These are phyloP conservation scores for Lepidochitona cinerea DNA, from an alignment of 2,888 invertebrate genomes.

Conservation along the genomic window DNA sequence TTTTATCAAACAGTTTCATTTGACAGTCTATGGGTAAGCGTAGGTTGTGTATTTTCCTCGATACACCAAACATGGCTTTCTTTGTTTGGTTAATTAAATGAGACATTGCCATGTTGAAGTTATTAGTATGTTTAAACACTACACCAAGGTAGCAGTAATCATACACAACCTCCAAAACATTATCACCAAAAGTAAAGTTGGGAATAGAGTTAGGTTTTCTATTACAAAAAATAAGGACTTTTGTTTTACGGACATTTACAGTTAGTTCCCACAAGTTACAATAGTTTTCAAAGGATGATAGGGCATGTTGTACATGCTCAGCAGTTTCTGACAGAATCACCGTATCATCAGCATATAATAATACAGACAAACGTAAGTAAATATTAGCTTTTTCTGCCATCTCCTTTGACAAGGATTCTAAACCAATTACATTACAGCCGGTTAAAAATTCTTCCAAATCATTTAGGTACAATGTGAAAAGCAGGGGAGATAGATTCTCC, in stretches of 20 bases:
- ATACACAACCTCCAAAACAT: too few relatives aligned
- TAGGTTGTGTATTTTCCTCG: too few relatives aligned
- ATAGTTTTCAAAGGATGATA: conserved; percentile 8
- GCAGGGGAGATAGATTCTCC: neutral
- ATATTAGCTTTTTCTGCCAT: neutral
- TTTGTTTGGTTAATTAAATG: too few relatives aligned
- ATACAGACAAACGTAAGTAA: neutral
- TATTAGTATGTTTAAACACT: too few relatives aligned
- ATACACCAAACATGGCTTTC: too few relatives aligned
- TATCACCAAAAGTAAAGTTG: too few relatives aligned
- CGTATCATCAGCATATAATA: conserved; percentile 12
- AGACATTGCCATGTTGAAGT: too few relatives aligned
- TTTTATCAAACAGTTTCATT: too few relatives aligned
- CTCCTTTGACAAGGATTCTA: neutral
- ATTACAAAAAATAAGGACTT: too few relatives aligned
- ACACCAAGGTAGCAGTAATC: too few relatives aligned
- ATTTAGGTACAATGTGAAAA: neutral
- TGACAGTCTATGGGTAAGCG: too few relatives aligned
- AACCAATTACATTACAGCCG: neutral
- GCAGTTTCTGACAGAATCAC: neutral
- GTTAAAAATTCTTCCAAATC: neutral
- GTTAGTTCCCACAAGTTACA: conserved; percentile 12
- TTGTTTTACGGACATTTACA: conserved; percentile 9
- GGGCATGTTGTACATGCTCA: conserved; percentile 7
- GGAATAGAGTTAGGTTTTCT: too few relatives aligned